These are phyloP conservation scores for Pomatorhinus ruficollis DNA, from an alignment of 2,113 vertebrate genomes.

Conservation along the genomic window DNA sequence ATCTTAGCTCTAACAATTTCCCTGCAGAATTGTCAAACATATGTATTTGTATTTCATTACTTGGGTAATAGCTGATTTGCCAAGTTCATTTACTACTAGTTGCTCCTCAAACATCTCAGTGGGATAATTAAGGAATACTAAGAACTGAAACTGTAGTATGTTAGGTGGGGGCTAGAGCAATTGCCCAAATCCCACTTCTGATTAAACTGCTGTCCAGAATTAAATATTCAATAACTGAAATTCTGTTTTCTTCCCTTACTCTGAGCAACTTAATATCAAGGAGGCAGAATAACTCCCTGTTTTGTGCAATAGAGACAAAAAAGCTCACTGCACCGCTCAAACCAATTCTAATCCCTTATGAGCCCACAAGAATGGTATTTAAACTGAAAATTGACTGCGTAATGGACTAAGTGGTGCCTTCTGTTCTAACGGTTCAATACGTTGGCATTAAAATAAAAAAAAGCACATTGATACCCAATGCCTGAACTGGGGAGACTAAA, in stretches of 20 bases:
- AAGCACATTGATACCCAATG: background rate
- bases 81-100: slow-evolving; percentile 84
- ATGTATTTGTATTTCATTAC: slow-evolving; percentile 86
- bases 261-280: slow-evolving; percentile 67
- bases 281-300: slow-evolving; percentile 62
- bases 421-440: slow-evolving; percentile 56
- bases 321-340: slow-evolving; percentile 46
- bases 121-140: slow-evolving; percentile 85
- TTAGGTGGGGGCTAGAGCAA: slow-evolving; percentile 74
- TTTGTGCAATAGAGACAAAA: slow-evolving; percentile 60
- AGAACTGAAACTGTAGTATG: slow-evolving; percentile 78
- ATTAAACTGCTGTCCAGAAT: slow-evolving; percentile 81
- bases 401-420: slow-evolving; percentile 68
- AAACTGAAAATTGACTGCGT: slow-evolving; percentile 72
- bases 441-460: slow-evolving; percentile 64
- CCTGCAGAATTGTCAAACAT: slow-evolving; percentile 81
- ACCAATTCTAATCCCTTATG: slow-evolving; percentile 57
- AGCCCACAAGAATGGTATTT: slow-evolving; percentile 67
- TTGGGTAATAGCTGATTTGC: slow-evolving; percentile 81
- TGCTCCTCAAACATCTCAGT: slow-evolving; percentile 80
- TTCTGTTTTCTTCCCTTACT: slow-evolving; percentile 74
- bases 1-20: slow-evolving; percentile 74
- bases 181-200: slow-evolving; percentile 82
- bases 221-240: slow-evolving; percentile 82
- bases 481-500: background rate